These are phyloP conservation scores for Dyspetes luteomarginatus DNA, from an alignment of 2,888 invertebrate species.

Conservation along the genomic window DNA sequence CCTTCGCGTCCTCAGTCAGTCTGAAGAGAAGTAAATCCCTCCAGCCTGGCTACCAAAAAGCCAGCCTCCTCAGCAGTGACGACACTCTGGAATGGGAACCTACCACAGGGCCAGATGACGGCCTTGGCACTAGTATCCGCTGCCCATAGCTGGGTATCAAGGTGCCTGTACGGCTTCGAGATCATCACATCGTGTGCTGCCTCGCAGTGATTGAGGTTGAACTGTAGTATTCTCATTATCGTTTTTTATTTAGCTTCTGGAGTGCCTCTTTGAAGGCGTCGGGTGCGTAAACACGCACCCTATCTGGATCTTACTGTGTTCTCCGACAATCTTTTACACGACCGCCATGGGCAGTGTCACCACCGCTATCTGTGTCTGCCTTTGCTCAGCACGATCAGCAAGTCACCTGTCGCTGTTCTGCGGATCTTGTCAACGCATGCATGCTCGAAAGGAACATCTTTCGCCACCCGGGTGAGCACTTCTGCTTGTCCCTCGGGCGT, in stretches of 20 bases:
- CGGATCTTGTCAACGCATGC: slow-evolving; percentile 11
- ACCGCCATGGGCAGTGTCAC: not conserved
- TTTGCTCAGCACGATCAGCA: slow-evolving; percentile 26
- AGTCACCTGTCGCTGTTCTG: not conserved
- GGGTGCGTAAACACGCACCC: no score
- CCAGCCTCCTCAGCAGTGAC: slow-evolving; percentile 46
- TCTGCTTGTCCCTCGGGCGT: not conserved
- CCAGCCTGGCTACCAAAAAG: slow-evolving; percentile 59
- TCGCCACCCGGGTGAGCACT: no score
- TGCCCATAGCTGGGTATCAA: slow-evolving; percentile 54
- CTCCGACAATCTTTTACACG: slow-evolving; percentile 28
- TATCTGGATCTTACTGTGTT: slow-evolving; percentile 23
- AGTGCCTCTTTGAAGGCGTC: slow-evolving; percentile 50
- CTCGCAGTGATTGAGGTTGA: slow-evolving; percentile 55
- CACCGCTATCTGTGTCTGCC: not conserved
- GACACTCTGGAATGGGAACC: slow-evolving; percentile 56
- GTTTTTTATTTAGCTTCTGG: slow-evolving; percentile 23
- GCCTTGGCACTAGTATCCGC: slow-evolving; percentile 63
- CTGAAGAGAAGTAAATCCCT: slow-evolving; percentile 52
- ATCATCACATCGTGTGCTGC: slow-evolving; percentile 54
- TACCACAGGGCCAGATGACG: slow-evolving; percentile 62
- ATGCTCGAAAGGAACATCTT: no score
- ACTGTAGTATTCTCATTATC: slow-evolving; percentile 61
- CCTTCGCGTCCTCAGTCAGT: slow-evolving; percentile 61
- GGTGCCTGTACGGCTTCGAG: slow-evolving; percentile 64